Percentiles rank a stretch among this genome's conserved stretches.
Evolutionary conservation across 2,888 invertebrate genomes (phyloP).

Genomic region (Crossocerus cetratus): DNA sequence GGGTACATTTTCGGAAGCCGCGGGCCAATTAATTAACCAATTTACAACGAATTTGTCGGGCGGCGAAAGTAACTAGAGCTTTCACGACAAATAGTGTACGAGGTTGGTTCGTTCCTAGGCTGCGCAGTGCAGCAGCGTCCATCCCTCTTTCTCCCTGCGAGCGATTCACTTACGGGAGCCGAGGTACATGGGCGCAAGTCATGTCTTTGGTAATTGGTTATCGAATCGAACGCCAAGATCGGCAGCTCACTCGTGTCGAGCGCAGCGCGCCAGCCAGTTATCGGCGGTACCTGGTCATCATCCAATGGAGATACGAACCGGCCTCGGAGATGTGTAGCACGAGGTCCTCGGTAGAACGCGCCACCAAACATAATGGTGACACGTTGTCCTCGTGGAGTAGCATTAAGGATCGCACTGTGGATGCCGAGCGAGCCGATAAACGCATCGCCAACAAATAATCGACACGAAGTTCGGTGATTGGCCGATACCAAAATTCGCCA

Average conservation of each 20-base stretch:
- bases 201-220: conserved; percentile 71
- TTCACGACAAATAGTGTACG: too few species aligned
- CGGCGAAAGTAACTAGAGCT: too few species aligned
- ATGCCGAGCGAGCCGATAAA: conserved; percentile 65
- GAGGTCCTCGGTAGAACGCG: conserved; percentile 22
- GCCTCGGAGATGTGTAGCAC: conserved; percentile 13
- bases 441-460: conserved; percentile 66
- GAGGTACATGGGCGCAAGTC: conserved; percentile 60
- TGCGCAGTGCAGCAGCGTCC: too few species aligned
- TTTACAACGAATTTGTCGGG: too few species aligned
- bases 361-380: conserved; percentile 67
- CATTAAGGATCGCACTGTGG: conserved; percentile 65
- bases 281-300: background rate
- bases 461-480: background rate
- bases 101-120: too few species aligned
- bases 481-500: too few species aligned
- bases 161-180: conserved; percentile 33
- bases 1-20: too few species aligned
- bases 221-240: conserved; percentile 66
- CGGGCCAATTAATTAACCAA: too few species aligned
- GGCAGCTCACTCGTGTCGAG: conserved; percentile 26
- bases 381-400: conserved; percentile 63
- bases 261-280: conserved; percentile 6
- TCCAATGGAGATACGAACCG: conserved; percentile 35
- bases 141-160: conserved; percentile 13